A percentile compares a stretch with the other conserved stretches of the same genome.
Conservation (phyloP, 2,797 vertebrate genomes). For the Momotus momota region DNA sequence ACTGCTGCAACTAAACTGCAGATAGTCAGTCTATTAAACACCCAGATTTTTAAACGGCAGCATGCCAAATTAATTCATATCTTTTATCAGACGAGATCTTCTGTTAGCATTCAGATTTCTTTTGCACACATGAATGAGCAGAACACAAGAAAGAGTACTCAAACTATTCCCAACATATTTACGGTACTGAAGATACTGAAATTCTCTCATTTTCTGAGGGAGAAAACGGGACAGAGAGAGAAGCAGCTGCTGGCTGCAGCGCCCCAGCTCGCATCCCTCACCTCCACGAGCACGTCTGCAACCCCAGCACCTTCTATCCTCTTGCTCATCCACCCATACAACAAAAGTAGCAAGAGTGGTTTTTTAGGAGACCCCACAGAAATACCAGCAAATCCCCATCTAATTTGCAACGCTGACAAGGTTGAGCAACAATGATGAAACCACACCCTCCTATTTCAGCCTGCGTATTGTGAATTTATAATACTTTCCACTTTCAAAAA, state of each 20-base stretch:
- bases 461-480: not conserved
- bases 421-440: not conserved
- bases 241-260: not conserved
- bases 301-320: not conserved
- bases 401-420: accelerated
- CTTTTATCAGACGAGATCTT: not conserved
- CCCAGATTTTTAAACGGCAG: not conserved
- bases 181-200: not conserved
- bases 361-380: not conserved
- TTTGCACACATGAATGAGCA: not conserved
- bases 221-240: not conserved
- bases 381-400: not conserved
- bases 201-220: not conserved
- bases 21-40: not conserved
- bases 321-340: accelerated
- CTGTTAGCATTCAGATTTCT: not conserved
- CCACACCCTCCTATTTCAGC: not conserved
- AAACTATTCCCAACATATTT: not conserved
- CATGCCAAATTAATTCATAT: not conserved
- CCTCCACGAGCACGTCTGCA: accelerated
- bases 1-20: not conserved
- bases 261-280: not conserved
- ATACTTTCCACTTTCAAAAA: not conserved
- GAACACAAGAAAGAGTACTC: not conserved
- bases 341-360: not conserved